Percentiles rank a stretch among this genome's conserved stretches.
Conservation (phyloP, 1,140 invertebrate genomes). For the Megalonaias nervosa region DNA sequence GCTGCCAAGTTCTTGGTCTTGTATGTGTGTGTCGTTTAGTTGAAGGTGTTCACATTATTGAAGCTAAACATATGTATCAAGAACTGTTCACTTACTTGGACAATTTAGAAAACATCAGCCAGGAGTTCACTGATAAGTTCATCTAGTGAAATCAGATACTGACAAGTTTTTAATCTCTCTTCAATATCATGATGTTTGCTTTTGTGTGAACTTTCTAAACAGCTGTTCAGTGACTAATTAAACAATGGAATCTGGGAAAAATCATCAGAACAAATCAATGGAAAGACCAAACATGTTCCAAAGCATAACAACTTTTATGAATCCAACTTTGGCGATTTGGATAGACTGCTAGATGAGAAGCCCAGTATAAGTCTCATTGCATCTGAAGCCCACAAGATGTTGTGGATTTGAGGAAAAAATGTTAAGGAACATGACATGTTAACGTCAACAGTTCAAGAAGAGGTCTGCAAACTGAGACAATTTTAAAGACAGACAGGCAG, state of each 20-base stretch:
- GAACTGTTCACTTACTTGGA: no score
- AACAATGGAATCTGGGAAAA: not conserved
- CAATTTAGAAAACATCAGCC: no score
- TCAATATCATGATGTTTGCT: no score
- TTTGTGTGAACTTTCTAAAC: not conserved
- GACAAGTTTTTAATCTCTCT: no score
- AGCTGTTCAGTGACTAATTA: slow-evolving; percentile 3
- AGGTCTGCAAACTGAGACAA: not conserved
- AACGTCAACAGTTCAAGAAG: not conserved
- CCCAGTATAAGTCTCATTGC: slow-evolving; percentile 5
- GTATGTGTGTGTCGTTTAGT: no score
- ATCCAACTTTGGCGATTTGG: slow-evolving; percentile 12
- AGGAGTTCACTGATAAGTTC: no score
- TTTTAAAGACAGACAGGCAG: not conserved
- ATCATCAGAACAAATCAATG: not conserved
- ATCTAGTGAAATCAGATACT: no score
- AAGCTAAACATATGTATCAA: no score
- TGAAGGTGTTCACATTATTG: no score
- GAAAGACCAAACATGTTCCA: not conserved
- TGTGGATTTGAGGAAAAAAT: slow-evolving; percentile 5
- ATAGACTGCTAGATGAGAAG: slow-evolving; percentile 16
- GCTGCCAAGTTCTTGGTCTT: no score
- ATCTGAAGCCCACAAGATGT: slow-evolving; percentile 4
- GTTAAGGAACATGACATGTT: slow-evolving; percentile 2
- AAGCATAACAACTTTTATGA: slow-evolving; percentile 23